Evolutionary conservation across 2,888 invertebrate genomes (phyloP).

Genomic region (Hypolimnas misippus): DNA sequence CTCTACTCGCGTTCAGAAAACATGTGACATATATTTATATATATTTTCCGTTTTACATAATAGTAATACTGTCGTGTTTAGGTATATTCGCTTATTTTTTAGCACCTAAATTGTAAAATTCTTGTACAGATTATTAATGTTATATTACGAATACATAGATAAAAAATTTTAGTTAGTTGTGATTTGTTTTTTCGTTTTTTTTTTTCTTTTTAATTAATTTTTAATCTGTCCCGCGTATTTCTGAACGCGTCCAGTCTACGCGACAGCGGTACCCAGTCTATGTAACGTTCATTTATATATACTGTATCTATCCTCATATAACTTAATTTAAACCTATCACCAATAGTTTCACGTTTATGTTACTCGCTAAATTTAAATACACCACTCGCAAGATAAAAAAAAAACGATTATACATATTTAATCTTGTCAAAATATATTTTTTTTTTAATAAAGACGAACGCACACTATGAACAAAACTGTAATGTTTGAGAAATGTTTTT

Average conservation of each 20-base stretch:
- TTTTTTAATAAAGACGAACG: slow-evolving; percentile 6
- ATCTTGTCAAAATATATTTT: slow-evolving; percentile 24
- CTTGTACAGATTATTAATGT: background rate
- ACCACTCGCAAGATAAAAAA: slow-evolving; percentile 25
- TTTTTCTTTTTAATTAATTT: slow-evolving; percentile 2
- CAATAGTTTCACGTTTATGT: slow-evolving; percentile 27
- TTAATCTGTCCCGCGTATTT: slow-evolving; percentile 15
- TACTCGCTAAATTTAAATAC: slow-evolving; percentile 22
- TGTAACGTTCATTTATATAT: slow-evolving; percentile 11
- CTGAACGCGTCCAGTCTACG: slow-evolving; percentile 25
- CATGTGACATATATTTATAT: slow-evolving; percentile 4
- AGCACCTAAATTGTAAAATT: slow-evolving; percentile 19
- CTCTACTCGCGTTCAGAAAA: slow-evolving; percentile 30
- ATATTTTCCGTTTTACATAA: slow-evolving; percentile 10
- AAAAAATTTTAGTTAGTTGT: slow-evolving; percentile 5
- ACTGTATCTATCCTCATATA: slow-evolving; percentile 12
- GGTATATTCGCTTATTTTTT: slow-evolving; percentile 10
- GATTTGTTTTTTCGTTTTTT: too few relatives aligned
- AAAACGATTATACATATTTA: slow-evolving; percentile 20
- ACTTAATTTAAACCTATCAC: slow-evolving; percentile 35
- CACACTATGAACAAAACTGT: slow-evolving; percentile 9
- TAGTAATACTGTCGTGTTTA: slow-evolving; percentile 23
- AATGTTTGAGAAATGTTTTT: background rate
- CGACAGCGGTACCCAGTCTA: slow-evolving; percentile 16
- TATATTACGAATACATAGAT: slow-evolving; percentile 1